phyloP scores from a whole-genome alignment of 2,113 vertebrate genomes.

The Hemibagrus wyckioides region DNA sequence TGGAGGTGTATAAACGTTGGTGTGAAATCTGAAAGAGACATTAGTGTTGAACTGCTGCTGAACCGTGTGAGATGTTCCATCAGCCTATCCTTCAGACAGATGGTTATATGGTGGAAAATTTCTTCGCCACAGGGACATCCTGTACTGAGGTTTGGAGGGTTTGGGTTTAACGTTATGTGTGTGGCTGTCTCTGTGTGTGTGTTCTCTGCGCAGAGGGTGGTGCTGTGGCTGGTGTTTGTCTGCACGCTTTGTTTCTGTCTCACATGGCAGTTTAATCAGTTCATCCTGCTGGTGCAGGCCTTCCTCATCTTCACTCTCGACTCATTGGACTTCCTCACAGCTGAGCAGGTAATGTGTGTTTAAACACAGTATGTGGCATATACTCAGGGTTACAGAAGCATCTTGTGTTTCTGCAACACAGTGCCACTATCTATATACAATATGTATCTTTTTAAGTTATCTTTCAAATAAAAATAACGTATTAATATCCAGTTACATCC shows the following conservation, averaged over 20 bases:
- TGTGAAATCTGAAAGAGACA: conserved; percentile 18
- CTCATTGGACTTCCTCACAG: conserved; percentile 82
- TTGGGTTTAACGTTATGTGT: conserved; percentile 8
- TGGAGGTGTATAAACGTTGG: not conserved
- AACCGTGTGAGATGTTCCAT: conserved; percentile 28
- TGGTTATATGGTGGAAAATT: conserved; percentile 26
- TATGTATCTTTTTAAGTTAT: not conserved
- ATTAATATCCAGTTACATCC: not conserved
- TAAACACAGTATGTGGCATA: too few species aligned
- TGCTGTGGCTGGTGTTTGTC: conserved; percentile 81
- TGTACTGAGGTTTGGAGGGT: conserved; percentile 21
- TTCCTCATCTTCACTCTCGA: conserved; percentile 86
- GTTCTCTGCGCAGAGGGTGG: conserved; percentile 77
- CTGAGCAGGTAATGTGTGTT: conserved; percentile 76
- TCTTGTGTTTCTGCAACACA: not conserved
- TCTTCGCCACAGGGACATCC: conserved; percentile 11
- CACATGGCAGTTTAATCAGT: conserved; percentile 98
- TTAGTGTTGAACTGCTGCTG: conserved; percentile 18
- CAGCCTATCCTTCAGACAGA: conserved; percentile 43
- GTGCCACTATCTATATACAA: not conserved
- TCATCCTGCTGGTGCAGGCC: conserved; percentile 90
- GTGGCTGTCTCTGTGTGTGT: conserved; percentile 44
- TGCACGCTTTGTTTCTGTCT: conserved; percentile 91
- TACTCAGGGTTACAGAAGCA: not conserved
- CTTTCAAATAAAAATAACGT: not conserved